Base-by-base conservation (phyloP, 2,113 vertebrate species). In the Cyanoliseus patagonus region DNA sequence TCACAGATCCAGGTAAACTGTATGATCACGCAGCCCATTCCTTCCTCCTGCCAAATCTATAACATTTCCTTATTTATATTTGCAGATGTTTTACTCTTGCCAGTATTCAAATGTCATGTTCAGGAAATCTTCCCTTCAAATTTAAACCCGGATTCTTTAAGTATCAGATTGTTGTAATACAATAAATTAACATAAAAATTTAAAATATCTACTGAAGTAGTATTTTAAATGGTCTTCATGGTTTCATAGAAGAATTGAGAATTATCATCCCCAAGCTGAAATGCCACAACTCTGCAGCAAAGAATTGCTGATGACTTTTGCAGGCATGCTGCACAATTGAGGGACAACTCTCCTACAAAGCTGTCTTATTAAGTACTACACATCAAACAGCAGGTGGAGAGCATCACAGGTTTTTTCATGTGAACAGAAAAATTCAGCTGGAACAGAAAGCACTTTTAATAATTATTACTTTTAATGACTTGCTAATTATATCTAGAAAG, bases 221-320 rank as follows among this genome's bases (percentile, higher is more conserved):
- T 19, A 68, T 61, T 85, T 88, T 52, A 47, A 83, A 27, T 46
- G 4, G 5, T 46, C 24, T 59, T 76, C 44, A 33, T n/a, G 4
- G 2, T 57, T 83, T 88, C 20, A 33, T 23, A 63, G 62, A 91
- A 9, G 2, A 77, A 12, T 52, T 2, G 1, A 47, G 7, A 64
- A 66, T 68, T 86, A 64, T 73, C 44, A 7, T 1, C 30, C 11
- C 3, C 11, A 42, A 61, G 8, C 1, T 80, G 30, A 72, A 88
- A 86, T 44, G 23, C 0, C 2, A 0, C 53, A 64, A 51, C 14
- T 82, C 33, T 63, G 72, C 42, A 27, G 7, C 30, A 52, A 67
- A 42, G 27, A 64, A 41, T 42, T 9, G 1, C 16, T 83, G 17
- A 6, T 1, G 1, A 30, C 64, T 13, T 42, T 2, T 44, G 8